Evolutionary conservation across 2,888 invertebrate genomes (phyloP), one percentile per base, ranked within the genome.

Genomic region (Caenorhabditis parvicauda): DNA sequence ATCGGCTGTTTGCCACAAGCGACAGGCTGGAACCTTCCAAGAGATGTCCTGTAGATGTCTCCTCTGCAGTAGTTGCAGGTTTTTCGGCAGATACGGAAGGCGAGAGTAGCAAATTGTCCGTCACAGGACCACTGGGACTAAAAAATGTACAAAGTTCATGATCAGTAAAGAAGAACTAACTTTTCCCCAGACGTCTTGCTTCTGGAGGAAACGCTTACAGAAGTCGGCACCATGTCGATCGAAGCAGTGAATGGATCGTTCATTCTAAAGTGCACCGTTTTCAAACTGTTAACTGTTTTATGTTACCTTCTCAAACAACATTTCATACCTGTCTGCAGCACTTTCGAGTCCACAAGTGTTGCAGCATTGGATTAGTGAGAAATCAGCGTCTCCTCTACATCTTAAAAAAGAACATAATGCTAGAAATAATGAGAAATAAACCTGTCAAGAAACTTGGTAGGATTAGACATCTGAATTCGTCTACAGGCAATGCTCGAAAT

Each of bases 331-430:
- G 43, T 71, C 65, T 14, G 71, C 67, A 7, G 70, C 76, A 24
- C 66, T 64, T 41, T 71, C 69, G 12, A 68, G 19, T 55, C 77
- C 76, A 60, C 77, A 77, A 14, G 74, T 69, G 41, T 66, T 61
- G 53, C 77, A 77, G 49, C 77, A 77, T 51, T 77, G 77, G 22
- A 76, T 68, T 38, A 76, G 50, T 1, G 74, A 75, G 54, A 77
- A 77, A 53, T 77, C 71, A 22, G 70, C 68, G 29, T 72, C 72
- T 6, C 24, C 24, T 3, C 59, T 47, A 37, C 72, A 72, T 64
- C 72, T 70, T 32, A 48, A 58, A 39, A 38, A 14, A 14, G 17
- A 17, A 12, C n/a, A 6, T 1, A 45, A 9, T 19, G 14, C 4
- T 7, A 6, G 21, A 42, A 19, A 7, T 12, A 6, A 17, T 3